A percentile compares a stretch with the other conserved stretches of the same genome.
These are phyloP conservation scores for Lithophane semibrunnea DNA, from an alignment of 2,888 invertebrate genomes.

Conservation along the genomic window DNA sequence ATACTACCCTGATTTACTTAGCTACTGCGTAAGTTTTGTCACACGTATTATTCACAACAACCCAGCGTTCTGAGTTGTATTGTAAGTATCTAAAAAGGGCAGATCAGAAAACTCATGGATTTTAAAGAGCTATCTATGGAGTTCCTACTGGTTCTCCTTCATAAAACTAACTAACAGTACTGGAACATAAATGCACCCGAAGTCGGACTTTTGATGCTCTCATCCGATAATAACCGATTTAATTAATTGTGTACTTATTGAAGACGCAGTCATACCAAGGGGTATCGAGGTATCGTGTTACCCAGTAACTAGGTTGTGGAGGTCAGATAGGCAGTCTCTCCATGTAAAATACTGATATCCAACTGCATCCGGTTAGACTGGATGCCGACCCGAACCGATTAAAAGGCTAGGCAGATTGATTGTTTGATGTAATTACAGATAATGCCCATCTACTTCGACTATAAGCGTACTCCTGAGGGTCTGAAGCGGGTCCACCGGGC, in stretches of 20 bases:
- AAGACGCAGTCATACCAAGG: too few species aligned
- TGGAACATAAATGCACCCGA: background rate
- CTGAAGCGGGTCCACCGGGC: conserved; percentile 93
- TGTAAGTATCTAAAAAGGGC: background rate
- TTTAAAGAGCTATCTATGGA: background rate
- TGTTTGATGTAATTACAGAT: conserved; percentile 87
- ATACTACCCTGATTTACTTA: conserved; percentile 93
- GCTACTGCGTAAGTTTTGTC: conserved; percentile 90
- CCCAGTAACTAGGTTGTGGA: too few species aligned
- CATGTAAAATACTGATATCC: too few species aligned
- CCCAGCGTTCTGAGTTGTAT: background rate
- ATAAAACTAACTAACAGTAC: too few species aligned
- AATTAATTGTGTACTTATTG: background rate
- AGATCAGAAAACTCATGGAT: background rate
- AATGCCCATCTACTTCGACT: conserved; percentile 95
- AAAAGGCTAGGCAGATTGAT: too few species aligned
- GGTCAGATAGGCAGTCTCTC: too few species aligned
- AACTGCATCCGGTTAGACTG: too few species aligned
- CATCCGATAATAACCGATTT: background rate
- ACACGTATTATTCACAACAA: too few species aligned
- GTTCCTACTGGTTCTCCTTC: background rate
- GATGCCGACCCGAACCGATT: too few species aligned
- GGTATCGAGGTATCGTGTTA: too few species aligned
- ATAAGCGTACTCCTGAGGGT: conserved; percentile 92
- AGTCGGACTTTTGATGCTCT: background rate